These are phyloP conservation scores for Drosophila phalerata DNA, from an alignment of 2,888 invertebrate genomes.

Conservation along the genomic window DNA sequence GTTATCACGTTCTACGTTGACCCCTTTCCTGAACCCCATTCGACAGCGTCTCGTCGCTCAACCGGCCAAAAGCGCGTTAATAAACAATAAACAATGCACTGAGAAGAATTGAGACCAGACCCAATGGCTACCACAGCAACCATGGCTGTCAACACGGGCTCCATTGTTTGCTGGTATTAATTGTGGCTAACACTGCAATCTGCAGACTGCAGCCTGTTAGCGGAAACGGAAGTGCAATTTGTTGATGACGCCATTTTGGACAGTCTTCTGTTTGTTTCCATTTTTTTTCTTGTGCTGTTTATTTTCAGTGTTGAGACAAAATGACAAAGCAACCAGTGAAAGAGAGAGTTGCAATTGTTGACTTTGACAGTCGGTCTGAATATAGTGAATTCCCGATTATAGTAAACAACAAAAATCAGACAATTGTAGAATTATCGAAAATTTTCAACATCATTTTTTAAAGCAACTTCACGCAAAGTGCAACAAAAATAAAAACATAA, in stretches of 20 bases:
- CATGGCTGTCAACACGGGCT: constrained; percentile 7
- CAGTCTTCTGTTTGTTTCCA: constrained; percentile 5
- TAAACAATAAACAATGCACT: constrained; percentile 59
- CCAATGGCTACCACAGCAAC: not conserved
- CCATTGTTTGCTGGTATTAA: constrained; percentile 66
- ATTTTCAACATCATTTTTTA: too few relatives aligned
- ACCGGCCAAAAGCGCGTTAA: constrained; percentile 47
- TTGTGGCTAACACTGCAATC: constrained; percentile 23
- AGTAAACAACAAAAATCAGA: too few relatives aligned
- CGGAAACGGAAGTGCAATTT: constrained; percentile 75
- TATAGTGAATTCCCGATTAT: not conserved
- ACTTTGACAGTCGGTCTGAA: not conserved
- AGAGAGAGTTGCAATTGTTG: not conserved
- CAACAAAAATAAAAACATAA: not conserved
- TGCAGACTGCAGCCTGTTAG: constrained; percentile 19
- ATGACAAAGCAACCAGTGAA: constrained; percentile 24
- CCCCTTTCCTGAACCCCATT: constrained; percentile 1
- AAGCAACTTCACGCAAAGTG: not conserved
- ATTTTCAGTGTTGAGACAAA: constrained; percentile 30
- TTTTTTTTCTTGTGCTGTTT: constrained; percentile 29
- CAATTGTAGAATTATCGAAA: not conserved
- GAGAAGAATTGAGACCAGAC: constrained; percentile 22
- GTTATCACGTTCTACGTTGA: constrained; percentile 24
- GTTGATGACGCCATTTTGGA: constrained; percentile 66
- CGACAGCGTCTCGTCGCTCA: constrained; percentile 11